Percentiles rank a stretch among this genome's conserved stretches.
phyloP scores from a whole-genome alignment of 2,797 vertebrate species.

The Malacoctenus gilli region DNA sequence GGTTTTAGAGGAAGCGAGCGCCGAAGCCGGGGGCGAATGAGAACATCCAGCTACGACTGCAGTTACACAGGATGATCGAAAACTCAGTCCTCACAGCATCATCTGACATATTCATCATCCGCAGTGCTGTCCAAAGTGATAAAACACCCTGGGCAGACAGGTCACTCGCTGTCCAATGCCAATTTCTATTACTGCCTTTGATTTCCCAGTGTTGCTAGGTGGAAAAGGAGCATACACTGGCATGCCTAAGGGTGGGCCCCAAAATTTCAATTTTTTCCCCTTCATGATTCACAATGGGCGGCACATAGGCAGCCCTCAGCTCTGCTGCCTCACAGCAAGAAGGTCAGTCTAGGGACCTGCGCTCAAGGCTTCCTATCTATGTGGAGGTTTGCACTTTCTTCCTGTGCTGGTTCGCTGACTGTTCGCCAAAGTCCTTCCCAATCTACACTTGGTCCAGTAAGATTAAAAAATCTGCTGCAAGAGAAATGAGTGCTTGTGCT shows the following conservation, averaged over 20 bases:
- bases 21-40: not conserved
- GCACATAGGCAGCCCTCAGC: no score
- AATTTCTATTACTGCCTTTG: conserved; percentile 1
- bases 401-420: no score
- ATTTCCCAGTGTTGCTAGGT: conserved; percentile 6
- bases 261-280: not conserved
- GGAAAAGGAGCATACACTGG: not conserved
- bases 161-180: conserved; percentile 13
- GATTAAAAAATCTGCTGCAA: no score
- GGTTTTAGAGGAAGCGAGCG: conserved; percentile 21
- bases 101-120: conserved; percentile 23
- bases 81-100: conserved; percentile 10
- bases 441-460: no score
- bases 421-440: no score
- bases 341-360: no score
- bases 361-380: no score
- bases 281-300: no score
- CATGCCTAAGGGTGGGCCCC: not conserved
- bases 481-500: no score
- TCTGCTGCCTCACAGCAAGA: no score
- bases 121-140: conserved; percentile 24
- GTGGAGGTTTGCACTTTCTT: no score
- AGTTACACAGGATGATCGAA: conserved; percentile 4
- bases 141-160: conserved; percentile 15
- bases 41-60: conserved; percentile 8